Percentiles rank a stretch among this genome's conserved stretches.
Conservation (phyloP, 2,888 invertebrate species). For the Sepiola atlantica region DNA sequence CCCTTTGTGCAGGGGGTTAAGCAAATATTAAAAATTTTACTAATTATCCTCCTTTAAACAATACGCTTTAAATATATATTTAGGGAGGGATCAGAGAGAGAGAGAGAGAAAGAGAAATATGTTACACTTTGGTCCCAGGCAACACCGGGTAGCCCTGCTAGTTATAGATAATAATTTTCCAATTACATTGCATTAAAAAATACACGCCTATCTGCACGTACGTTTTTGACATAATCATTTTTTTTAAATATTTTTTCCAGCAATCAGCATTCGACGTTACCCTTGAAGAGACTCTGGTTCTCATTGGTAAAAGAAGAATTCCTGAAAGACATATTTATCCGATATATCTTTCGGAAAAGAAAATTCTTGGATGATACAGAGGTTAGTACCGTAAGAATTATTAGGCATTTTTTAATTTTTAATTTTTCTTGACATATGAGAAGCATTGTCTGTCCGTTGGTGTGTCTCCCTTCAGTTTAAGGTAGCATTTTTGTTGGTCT, state of each 20-base stretch:
- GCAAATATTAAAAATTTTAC: neutral
- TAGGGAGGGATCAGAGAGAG: neutral
- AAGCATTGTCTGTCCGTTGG: too few relatives aligned
- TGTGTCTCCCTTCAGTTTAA: too few relatives aligned
- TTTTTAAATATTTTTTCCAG: conserved; percentile 56
- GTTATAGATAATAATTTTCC: too few relatives aligned
- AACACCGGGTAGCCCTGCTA: too few relatives aligned
- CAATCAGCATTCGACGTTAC: conserved; percentile 78
- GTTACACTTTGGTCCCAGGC: too few relatives aligned
- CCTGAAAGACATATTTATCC: conserved; percentile 95
- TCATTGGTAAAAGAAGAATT: conserved; percentile 92
- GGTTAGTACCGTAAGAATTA: neutral
- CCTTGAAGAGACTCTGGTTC: conserved; percentile 87
- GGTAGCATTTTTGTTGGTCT: too few relatives aligned
- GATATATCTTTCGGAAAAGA: conserved; percentile 85
- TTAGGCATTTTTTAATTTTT: neutral
- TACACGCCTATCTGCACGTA: too few relatives aligned
- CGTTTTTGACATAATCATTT: too few relatives aligned
- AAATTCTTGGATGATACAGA: conserved; percentile 51
- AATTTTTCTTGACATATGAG: neutral
- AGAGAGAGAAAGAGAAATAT: too few relatives aligned
- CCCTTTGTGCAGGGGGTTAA: too few relatives aligned
- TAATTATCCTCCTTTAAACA: neutral
- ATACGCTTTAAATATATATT: neutral
- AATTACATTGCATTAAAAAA: too few relatives aligned